Evolutionary conservation across 2,888 invertebrate genomes (phyloP), one percentile per base, ranked within the genome.

Genomic region (Drosophila sordidula): DNA sequence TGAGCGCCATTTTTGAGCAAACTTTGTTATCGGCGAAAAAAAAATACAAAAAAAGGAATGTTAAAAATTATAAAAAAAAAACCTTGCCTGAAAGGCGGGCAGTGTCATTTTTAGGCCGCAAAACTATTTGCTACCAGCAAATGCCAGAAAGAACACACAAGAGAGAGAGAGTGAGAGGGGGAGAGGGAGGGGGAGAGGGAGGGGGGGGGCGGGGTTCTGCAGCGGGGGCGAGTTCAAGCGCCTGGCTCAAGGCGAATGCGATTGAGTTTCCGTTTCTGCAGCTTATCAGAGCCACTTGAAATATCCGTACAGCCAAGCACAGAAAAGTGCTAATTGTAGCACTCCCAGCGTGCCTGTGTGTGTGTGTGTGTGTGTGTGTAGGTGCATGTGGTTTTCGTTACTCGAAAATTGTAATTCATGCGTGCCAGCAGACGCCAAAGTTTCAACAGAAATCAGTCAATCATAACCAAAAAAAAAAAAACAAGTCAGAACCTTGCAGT

Each of bases 381-480:
- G 61, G 56, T 71, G 64, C 59, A 52, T 62, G 70, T 57, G 65
- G 70, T 74, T 87, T 88, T 84, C 78, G 87, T 84, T 87, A 69
- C 65, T 72, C 87, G 81, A 88, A 87, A 85, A 87, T 70, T 77
- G 62, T 75, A 87, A 77, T 89, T 87, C 89, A 85, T 87, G 89
- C 85, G 85, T 85, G 87, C 64, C 65, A 70, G 77, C 73, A 85
- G 85, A 85, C 85, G 85, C 85, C 89, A 87, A 89, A 89, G 85
- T 81, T 85, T 87, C 85, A 85, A 84, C 89, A 89, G 82, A 85
- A 85, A 76, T 87, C 89, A 89, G 81, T 85, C 85, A 85, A 84
- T 84, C 85, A 89, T 85, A 89, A 84, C 89, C 87, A 61, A 87
- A 75, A 84, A 82, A 52, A 39, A 49, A 39, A 47, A 41, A 18